These are phyloP conservation scores for Chromis chromis DNA, from an alignment of 2,797 vertebrate genomes.

Conservation along the genomic window DNA sequence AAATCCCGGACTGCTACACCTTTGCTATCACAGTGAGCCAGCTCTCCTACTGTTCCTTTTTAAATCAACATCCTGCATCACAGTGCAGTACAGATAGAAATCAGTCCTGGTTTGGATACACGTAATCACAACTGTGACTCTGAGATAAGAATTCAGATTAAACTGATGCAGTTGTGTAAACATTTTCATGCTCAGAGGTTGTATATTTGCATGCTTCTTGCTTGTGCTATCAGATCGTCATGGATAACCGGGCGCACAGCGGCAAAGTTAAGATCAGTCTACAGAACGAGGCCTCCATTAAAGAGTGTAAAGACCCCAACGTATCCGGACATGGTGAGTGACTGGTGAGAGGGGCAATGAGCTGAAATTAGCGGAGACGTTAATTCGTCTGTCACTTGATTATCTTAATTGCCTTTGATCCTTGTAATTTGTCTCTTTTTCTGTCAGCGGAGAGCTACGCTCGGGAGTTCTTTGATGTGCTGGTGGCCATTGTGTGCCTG, in stretches of 20 bases:
- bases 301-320: conserved; percentile 90
- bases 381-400: background rate
- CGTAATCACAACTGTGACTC: background rate
- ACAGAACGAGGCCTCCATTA: conserved; percentile 87
- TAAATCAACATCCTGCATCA: too few relatives aligned
- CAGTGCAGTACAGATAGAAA: background rate
- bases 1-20: conserved; percentile 95
- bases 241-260: conserved; percentile 93
- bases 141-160: background rate
- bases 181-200: background rate
- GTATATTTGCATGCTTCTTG: background rate
- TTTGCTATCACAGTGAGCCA: conserved; percentile 89
- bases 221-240: conserved; percentile 83
- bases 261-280: conserved; percentile 90
- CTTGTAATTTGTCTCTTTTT: background rate
- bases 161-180: background rate
- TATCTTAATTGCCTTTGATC: background rate
- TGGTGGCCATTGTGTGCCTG: conserved; percentile 87
- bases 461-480: conserved; percentile 88
- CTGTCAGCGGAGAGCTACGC: conserved; percentile 87
- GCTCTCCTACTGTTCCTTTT: background rate
- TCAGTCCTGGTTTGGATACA: too few relatives aligned
- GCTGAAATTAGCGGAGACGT: background rate
- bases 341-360: background rate
- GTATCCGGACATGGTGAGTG: conserved; percentile 90